Evolutionary conservation across 2,888 invertebrate species (phyloP).

Genomic region (Drosophila robusta): DNA sequence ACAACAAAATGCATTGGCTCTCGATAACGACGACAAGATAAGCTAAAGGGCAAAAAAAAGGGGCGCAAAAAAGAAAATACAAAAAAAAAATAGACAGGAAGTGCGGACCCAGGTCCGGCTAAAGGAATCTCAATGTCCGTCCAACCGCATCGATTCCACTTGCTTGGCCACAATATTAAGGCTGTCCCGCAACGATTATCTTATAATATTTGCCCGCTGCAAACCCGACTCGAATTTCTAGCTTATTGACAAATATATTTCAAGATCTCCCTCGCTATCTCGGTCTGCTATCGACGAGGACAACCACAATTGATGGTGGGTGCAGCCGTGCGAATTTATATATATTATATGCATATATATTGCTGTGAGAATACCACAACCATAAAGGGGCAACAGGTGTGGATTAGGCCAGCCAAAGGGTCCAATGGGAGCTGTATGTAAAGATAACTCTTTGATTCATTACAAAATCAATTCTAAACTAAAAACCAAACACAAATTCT

Average conservation of each 20-base stretch:
- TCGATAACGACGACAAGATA: conserved; percentile 53
- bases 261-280: neutral
- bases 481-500: too few species aligned
- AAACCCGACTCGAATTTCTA: conserved; percentile 57
- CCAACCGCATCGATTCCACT: conserved; percentile 63
- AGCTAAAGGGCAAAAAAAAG: conserved; percentile 17
- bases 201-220: conserved; percentile 55
- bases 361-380: too few species aligned
- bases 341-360: too few species aligned
- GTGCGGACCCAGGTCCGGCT: conserved; percentile 36
- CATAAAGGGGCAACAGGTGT: too few species aligned
- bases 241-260: conserved; percentile 55
- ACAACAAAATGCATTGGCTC: conserved; percentile 40
- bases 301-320: neutral
- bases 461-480: too few species aligned
- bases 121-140: conserved; percentile 8
- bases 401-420: too few species aligned
- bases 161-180: conserved; percentile 72
- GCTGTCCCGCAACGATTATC: conserved; percentile 58
- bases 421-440: too few species aligned
- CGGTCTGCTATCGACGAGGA: conserved; percentile 4
- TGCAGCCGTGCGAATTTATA: too few species aligned
- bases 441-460: too few species aligned
- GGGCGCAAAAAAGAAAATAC: neutral
- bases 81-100: conserved; percentile 39